Evolutionary conservation across 2,797 vertebrate genomes (phyloP), one percentile per base, ranked within the genome.

Genomic region (Lemur catta): DNA sequence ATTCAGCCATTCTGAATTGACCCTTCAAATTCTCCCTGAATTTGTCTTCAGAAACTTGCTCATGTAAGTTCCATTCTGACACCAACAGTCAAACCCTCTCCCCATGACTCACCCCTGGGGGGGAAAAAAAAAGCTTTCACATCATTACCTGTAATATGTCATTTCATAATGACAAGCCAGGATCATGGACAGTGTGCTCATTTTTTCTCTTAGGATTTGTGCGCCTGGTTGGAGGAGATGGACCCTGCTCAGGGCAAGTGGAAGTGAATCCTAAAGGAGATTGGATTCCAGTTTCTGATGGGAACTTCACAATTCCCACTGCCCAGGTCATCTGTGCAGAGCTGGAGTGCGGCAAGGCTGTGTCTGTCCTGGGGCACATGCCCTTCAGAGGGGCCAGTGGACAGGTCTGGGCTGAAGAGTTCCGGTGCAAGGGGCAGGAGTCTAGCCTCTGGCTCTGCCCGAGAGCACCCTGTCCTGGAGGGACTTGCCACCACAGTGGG

Each of bases 281-380:
- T 0, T 98, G 97, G 97, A 61, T 0, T 4, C 63, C 92, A 2
- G 85, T 98, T 13, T 98, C 98, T 92, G 84, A 86, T 17, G 41
- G 50, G 46, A 91, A 90, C 22, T 96, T 97, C 91, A 96, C 94
- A 2, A 33, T 78, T 5, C 50, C 85, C 52, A 97, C 93, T 6
- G 97, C 98, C 8, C 89, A 91, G 0, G 97, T 98, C 74, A 95
- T 98, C 74, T 98, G 98, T 76, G 69, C 81, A 52, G 72, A 98
- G n/a, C 33, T 98, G 61, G 43, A 61, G 33, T 98, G 97, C 1
- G 97, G 98, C 7, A 9, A 24, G 22, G 93, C 95, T 48, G 87
- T 48, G 1, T 30, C 97, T 35, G 6, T 93, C 9, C 0, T 20
- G 13, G 6, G 8, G 26, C 15, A 35, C n/a, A 6, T 91, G 48